phyloP scores from a whole-genome alignment of 2,888 invertebrate genomes.

The Vannuccia rotundouncinata region DNA sequence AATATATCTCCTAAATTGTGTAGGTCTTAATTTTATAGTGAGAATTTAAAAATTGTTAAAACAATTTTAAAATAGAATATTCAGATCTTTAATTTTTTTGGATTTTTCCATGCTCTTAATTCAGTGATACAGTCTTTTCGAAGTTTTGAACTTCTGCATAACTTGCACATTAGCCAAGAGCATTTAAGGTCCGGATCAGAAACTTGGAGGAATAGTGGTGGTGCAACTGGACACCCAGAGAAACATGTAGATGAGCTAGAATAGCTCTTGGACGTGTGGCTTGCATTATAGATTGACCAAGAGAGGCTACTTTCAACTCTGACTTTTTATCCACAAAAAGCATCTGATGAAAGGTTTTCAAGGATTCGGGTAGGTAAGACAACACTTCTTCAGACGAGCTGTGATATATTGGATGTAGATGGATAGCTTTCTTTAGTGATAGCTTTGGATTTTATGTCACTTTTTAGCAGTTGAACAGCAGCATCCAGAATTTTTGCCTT shows the following conservation, averaged over 20 bases:
- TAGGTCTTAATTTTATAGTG: too few relatives aligned
- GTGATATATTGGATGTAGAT: conserved; percentile 35
- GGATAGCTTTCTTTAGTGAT: conserved; percentile 41
- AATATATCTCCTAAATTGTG: too few relatives aligned
- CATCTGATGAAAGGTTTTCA: conserved; percentile 38
- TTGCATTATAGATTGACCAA: conserved; percentile 44
- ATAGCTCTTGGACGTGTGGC: conserved; percentile 41
- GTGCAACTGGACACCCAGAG: conserved; percentile 43
- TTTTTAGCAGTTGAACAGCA: conserved; percentile 43
- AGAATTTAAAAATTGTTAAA: too few relatives aligned
- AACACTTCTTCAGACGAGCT: not conserved
- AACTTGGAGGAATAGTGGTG: conserved; percentile 43
- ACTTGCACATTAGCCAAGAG: conserved; percentile 41
- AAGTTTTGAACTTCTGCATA: conserved; percentile 9
- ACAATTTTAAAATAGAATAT: too few relatives aligned
- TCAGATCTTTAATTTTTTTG: too few relatives aligned
- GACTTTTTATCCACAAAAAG: conserved; percentile 34
- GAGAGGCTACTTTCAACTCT: conserved; percentile 40
- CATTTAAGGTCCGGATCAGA: conserved; percentile 43
- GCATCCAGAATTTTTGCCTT: conserved; percentile 40
- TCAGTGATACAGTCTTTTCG: too few relatives aligned
- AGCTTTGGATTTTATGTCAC: conserved; percentile 42
- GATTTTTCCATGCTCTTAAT: too few relatives aligned
- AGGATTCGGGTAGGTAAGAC: conserved; percentile 40
- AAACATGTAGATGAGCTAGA: conserved; percentile 43